Conservation (phyloP, 2,888 invertebrate genomes). For the Salpingus planirostris region DNA sequence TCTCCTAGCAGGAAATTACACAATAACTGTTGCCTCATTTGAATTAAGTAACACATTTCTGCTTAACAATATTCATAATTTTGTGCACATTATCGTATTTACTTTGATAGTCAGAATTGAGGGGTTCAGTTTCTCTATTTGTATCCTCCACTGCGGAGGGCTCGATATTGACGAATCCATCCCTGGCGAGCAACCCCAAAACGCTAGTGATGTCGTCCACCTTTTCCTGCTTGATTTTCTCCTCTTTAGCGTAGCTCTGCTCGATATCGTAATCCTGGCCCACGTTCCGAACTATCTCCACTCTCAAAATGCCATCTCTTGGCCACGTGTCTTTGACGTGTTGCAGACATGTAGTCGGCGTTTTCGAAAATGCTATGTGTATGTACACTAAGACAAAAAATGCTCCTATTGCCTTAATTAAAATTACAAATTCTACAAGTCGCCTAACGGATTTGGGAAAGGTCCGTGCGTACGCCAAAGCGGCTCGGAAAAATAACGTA, state of each 20-base stretch:
- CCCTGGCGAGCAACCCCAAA: constrained; percentile 55
- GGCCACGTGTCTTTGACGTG: constrained; percentile 88
- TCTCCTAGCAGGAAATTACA: too few relatives aligned
- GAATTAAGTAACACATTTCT: too few relatives aligned
- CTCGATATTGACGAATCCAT: constrained; percentile 62
- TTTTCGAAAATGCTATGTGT: constrained; percentile 86
- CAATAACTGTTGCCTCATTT: too few relatives aligned
- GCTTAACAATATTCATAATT: too few relatives aligned
- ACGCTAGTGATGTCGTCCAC: constrained; percentile 51
- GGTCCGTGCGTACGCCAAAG: constrained; percentile 83
- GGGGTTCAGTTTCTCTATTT: constrained; percentile 39
- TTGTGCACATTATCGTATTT: too few relatives aligned
- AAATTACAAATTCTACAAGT: constrained; percentile 73
- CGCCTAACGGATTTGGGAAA: constrained; percentile 77
- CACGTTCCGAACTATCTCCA: constrained; percentile 72
- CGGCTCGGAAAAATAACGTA: constrained; percentile 87
- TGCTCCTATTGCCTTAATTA: constrained; percentile 73
- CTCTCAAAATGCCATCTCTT: constrained; percentile 84
- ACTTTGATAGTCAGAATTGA: constrained; percentile 23
- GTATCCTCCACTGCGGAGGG: constrained; percentile 50
- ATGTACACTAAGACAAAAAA: constrained; percentile 91
- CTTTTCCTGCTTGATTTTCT: constrained; percentile 59
- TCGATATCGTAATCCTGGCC: constrained; percentile 64
- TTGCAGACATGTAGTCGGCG: constrained; percentile 88
- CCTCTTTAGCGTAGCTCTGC: constrained; percentile 77